These are phyloP conservation scores for Mionectes macconnelli DNA, from an alignment of 2,113 vertebrate genomes.

Conservation along the genomic window DNA sequence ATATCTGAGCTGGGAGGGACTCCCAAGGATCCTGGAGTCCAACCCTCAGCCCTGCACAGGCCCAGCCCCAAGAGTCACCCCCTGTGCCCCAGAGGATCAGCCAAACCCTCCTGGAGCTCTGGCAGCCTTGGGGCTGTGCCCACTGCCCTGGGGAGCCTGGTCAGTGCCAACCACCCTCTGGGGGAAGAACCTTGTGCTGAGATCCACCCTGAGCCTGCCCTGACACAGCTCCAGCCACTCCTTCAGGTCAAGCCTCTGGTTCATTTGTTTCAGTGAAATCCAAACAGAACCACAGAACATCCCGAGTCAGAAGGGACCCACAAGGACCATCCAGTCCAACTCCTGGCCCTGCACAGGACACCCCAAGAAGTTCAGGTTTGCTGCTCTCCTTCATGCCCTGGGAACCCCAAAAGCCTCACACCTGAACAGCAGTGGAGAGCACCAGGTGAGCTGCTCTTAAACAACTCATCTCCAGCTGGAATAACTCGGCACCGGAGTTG, in stretches of 20 bases:
- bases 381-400: not conserved
- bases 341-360: not conserved
- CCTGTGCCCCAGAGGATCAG: not conserved
- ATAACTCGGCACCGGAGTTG: fast-evolving
- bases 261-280: not conserved
- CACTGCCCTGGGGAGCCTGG: not conserved
- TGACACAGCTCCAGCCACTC: not conserved
- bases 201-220: not conserved
- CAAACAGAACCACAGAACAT: not conserved
- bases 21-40: not conserved
- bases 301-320: not conserved
- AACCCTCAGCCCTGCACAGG: not conserved
- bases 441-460: not conserved
- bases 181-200: not conserved
- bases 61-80: not conserved
- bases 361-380: not conserved
- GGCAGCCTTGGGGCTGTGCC: not conserved
- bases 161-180: not conserved
- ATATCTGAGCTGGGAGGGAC: not conserved
- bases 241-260: not conserved
- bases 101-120: not conserved
- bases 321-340: fast-evolving
- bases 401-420: fast-evolving
- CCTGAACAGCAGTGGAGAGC: not conserved
- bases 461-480: not conserved